Percentiles rank a stretch among this genome's conserved stretches.
These are phyloP conservation scores for Isurus oxyrinchus DNA, from an alignment of 2,113 vertebrate species.

Conservation along the genomic window DNA sequence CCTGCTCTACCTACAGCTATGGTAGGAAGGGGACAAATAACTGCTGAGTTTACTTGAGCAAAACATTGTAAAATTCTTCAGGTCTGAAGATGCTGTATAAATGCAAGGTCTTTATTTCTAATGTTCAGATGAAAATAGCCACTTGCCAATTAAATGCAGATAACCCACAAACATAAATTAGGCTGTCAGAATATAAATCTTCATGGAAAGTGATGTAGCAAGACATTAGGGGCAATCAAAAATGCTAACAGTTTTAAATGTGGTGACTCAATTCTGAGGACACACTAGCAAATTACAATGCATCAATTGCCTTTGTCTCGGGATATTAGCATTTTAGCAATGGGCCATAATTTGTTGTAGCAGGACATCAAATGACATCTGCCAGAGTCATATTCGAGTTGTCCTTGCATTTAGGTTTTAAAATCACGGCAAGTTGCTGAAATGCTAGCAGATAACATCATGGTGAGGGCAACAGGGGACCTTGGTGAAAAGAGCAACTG, in stretches of 20 bases:
- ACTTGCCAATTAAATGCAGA: neutral
- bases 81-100: neutral
- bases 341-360: neutral
- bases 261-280: neutral
- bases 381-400: neutral
- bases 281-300: neutral
- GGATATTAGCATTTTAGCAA: neutral
- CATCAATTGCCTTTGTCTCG: neutral
- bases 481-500: neutral
- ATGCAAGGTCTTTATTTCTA: neutral
- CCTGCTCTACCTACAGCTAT: neutral
- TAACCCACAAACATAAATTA: neutral
- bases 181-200: neutral
- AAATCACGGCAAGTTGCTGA: neutral
- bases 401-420: neutral
- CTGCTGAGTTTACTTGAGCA: neutral
- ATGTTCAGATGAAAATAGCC: neutral
- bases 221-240: neutral
- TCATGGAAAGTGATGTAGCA: neutral
- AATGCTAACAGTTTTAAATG: neutral
- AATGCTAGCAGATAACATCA: neutral
- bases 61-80: neutral
- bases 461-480: neutral
- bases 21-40: neutral
- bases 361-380: neutral